Evolutionary conservation across 2,113 vertebrate species (phyloP).

Genomic region (Malurus melanocephalus): DNA sequence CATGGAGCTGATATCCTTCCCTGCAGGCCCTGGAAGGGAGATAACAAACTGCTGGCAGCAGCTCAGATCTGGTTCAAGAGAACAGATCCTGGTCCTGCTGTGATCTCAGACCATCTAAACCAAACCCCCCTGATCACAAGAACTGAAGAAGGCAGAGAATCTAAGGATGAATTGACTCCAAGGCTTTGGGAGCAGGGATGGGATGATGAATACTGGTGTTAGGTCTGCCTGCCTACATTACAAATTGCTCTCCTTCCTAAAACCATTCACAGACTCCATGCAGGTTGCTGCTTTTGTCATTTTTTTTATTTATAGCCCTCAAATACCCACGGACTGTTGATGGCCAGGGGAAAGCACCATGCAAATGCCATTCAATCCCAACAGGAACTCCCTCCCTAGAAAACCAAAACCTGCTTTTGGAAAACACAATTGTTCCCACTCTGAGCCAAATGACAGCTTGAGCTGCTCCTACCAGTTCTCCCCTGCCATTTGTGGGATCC

Average conservation of each 20-base stretch:
- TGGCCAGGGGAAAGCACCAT: slow-evolving; percentile 1
- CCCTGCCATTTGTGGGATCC: background rate
- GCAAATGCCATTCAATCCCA: slow-evolving; percentile 13
- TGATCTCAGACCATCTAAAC: background rate
- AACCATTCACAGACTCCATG: slow-evolving; percentile 12
- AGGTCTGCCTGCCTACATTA: background rate
- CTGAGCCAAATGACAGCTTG: slow-evolving; percentile 27
- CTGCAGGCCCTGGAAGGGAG: background rate
- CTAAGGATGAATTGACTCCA: background rate
- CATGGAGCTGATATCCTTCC: background rate
- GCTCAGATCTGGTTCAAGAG: background rate
- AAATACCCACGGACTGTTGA: background rate
- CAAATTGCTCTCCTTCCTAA: background rate
- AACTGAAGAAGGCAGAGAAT: background rate
- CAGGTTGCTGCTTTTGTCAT: slow-evolving; percentile 41
- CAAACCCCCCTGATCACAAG: background rate
- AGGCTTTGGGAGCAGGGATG: background rate
- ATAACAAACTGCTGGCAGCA: background rate
- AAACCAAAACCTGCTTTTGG: slow-evolving; percentile 11
- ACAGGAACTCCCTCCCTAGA: background rate
- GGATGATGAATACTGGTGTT: background rate
- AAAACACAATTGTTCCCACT: slow-evolving; percentile 13
- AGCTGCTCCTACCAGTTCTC: background rate
- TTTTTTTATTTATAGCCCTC: slow-evolving; percentile 43
- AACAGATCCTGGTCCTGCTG: background rate